Evolutionary conservation across 2,888 invertebrate genomes (phyloP), one percentile per base, ranked within the genome.

Genomic region (Philopedon plagiatum): DNA sequence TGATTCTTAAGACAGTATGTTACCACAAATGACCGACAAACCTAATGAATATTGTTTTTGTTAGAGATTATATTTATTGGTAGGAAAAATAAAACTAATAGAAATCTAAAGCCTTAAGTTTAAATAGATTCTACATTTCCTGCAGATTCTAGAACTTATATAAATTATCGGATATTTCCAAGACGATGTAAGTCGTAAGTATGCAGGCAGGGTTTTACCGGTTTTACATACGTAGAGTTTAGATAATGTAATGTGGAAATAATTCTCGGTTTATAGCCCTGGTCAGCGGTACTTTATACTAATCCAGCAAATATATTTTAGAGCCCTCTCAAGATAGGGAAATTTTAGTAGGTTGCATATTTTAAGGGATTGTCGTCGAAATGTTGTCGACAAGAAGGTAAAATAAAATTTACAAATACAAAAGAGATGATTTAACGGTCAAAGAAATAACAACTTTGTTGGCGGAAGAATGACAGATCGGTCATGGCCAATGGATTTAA

Each of bases 201-300:
- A 60, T 69, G 60, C 61, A 37, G 32, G 54, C 13, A 61, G 54
- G 71, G 62, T 71, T 62, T 71, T 58, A 63, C 60, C 37, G 75
- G 66, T 66, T 75, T 75, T 75, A 74, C 76, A 72, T 73, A 74
- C 74, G 13, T 37, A 54, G 67, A 76, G 69, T 71, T 74, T 64
- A 69, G 74, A 74, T 76, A 77, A 77, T 76, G 75, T 76, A 78
- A 78, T 65, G 77, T 70, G 73, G 73, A 78, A 76, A 79, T 79
- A 79, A 78, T 77, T 79, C 75, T 75, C 73, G 64, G 75, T 74
- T 77, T 78, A 79, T 78, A 73, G 78, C 77, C 75, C 75, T 78
- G 79, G 79, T 78, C 79, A 79, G 79, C 78, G 73, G 74, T 76
- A 77, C 70, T 75, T 77, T 74, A 70, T 76, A 77, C 78, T 76